Percentiles rank a stretch among this genome's conserved stretches.
These are phyloP conservation scores for Drosophila melanogaster DNA, from an alignment of 1,140 invertebrate species.

Conservation along the genomic window DNA sequence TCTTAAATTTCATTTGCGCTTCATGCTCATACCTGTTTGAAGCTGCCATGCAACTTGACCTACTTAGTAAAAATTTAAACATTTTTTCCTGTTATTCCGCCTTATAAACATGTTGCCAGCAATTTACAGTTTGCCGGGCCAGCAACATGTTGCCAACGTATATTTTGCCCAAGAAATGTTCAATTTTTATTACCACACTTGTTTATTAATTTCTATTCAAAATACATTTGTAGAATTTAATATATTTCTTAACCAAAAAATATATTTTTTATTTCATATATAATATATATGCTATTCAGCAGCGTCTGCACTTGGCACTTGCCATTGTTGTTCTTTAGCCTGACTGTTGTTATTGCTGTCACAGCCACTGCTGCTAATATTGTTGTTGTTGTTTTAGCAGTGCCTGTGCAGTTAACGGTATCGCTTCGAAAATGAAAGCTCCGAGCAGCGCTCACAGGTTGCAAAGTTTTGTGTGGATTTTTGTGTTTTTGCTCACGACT, in stretches of 20 bases:
- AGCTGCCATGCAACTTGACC: constrained; percentile 76
- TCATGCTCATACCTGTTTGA: constrained; percentile 62
- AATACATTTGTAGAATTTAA: too few species aligned
- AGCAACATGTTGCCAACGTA: constrained; percentile 34
- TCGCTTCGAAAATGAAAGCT: constrained; percentile 83
- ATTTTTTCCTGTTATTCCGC: constrained; percentile 84
- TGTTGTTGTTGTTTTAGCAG: constrained; percentile 63
- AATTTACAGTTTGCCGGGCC: constrained; percentile 68
- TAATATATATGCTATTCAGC: constrained; percentile 23
- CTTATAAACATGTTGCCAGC: constrained; percentile 72
- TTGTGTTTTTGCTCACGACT: constrained; percentile 64
- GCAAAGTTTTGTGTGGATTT: constrained; percentile 58
- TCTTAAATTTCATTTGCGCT: constrained; percentile 20
- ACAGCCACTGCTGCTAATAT: constrained; percentile 32
- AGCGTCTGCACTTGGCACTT: constrained; percentile 77
- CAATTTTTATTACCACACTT: too few species aligned
- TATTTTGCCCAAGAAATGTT: too few species aligned
- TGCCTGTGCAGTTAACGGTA: constrained; percentile 76
- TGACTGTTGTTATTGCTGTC: constrained; percentile 47
- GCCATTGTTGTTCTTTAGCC: constrained; percentile 46
- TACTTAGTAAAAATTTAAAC: constrained; percentile 82
- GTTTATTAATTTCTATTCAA: too few species aligned
- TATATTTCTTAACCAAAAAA: too few species aligned
- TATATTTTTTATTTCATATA: constrained; percentile 26
- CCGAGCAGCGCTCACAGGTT: constrained; percentile 67